These are phyloP conservation scores for Triops cancriformis DNA, from an alignment of 1,140 invertebrate species.

Conservation along the genomic window DNA sequence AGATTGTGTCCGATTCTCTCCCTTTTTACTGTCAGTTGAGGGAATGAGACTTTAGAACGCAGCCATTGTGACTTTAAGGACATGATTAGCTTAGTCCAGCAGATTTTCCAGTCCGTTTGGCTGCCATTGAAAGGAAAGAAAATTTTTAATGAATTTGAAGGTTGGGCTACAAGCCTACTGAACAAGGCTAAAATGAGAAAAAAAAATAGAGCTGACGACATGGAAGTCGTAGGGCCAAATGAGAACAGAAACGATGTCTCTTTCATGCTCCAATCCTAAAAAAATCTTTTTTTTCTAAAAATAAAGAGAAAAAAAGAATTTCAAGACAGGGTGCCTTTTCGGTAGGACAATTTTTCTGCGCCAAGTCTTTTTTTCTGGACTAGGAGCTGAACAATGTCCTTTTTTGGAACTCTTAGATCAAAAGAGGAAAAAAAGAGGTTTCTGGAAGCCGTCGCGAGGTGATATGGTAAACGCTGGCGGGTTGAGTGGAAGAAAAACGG, in stretches of 20 bases:
- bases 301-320: too few species aligned
- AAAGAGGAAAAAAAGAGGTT: background rate
- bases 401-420: background rate
- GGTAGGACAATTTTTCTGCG: too few species aligned
- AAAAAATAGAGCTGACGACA: background rate
- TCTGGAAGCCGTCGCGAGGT: background rate
- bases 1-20: background rate
- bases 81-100: slow-evolving; percentile 1
- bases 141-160: background rate
- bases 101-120: background rate
- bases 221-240: background rate
- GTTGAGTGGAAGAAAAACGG: slow-evolving; percentile 2
- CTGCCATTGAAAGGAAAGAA: background rate
- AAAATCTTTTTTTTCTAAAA: too few species aligned
- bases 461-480: background rate
- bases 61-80: background rate
- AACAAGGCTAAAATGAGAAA: background rate
- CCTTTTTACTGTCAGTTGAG: background rate
- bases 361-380: too few species aligned
- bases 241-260: background rate
- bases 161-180: background rate
- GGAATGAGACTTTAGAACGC: background rate
- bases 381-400: background rate
- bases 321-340: too few species aligned
- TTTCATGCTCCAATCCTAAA: background rate